These are phyloP conservation scores for Procambarus virginalis DNA, from an alignment of 1,140 invertebrate genomes.

Conservation along the genomic window DNA sequence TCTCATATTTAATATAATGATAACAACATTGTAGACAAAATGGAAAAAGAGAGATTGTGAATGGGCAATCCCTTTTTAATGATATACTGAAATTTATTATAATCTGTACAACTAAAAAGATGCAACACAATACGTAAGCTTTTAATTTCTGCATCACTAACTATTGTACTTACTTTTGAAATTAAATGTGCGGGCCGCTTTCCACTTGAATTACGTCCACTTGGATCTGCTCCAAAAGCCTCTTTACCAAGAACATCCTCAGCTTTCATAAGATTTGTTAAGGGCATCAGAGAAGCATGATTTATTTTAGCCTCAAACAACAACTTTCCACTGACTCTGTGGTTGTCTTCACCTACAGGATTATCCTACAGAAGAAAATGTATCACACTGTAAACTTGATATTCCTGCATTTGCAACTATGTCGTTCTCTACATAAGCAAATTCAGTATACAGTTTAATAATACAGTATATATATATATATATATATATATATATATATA, in stretches of 20 bases:
- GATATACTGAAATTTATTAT: no score
- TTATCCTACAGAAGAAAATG: slow-evolving; percentile 73
- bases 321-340: slow-evolving; percentile 75
- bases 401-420: background rate
- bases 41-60: no score
- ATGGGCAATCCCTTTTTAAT: no score
- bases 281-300: slow-evolving; percentile 77
- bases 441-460: no score
- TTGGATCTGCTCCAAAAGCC: slow-evolving; percentile 14
- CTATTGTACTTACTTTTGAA: slow-evolving; percentile 35
- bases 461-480: no score
- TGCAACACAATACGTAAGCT: no score
- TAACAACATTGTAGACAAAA: no score
- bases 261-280: slow-evolving; percentile 75
- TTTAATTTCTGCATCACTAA: background rate
- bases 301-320: slow-evolving; percentile 76
- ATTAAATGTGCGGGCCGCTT: slow-evolving; percentile 47
- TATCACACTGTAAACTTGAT: background rate
- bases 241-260: slow-evolving; percentile 73
- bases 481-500: no score
- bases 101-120: no score
- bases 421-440: no score
- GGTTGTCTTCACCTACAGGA: slow-evolving; percentile 76
- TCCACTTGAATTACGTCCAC: slow-evolving; percentile 21
- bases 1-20: no score